Base-by-base conservation (phyloP, 2,797 vertebrate genomes). In the Anguilla anguilla region DNA sequence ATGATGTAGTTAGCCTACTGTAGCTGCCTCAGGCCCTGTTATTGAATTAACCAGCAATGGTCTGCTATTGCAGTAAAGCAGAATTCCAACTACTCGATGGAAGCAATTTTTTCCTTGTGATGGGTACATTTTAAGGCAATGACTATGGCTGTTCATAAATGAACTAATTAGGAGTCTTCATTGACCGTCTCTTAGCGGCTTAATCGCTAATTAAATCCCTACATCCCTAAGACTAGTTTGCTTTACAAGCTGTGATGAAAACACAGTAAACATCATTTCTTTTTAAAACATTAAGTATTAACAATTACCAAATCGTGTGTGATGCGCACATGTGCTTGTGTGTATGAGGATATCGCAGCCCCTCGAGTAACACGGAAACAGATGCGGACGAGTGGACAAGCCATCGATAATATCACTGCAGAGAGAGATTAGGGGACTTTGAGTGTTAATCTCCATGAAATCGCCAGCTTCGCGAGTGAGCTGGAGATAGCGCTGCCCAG, bases 21-120 rank as follows among this genome's bases (percentile, higher is more conserved):
- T 88, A 90, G 91, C 91, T 88, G 93, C 92, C 93, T 93, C 87
- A 72, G 89, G 92, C 93, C 91, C 92, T 93, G 91, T 96, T 92
- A 96, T 95, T 94, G 88, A 95, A 95, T 96, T 95, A 96, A 91
- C 85, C 86, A 89, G 93, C 94, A 94, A 94, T 92, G 89, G 85
- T 91, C 92, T 86, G 93, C 94, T 93, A 93, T 95, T 95, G 89
- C 88, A 87, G 86, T 93, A 87, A 93, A 92, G 91, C 93, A 94
- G 93, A 92, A 92, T 92, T 92, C 87, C 89, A 88, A 91, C 92
- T 93, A 94, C 93, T 93, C 92, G 94, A 91, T 93, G 88, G 87
- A 88, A 85, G 86, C 92, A 87, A 88, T 94, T 94, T 91, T 91
- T 92, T 93, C 57, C 86, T 93, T 92, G 87, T 96, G 96, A 91